Conservation (phyloP, 2,797 vertebrate species). For the Coracias cyanogaster region DNA sequence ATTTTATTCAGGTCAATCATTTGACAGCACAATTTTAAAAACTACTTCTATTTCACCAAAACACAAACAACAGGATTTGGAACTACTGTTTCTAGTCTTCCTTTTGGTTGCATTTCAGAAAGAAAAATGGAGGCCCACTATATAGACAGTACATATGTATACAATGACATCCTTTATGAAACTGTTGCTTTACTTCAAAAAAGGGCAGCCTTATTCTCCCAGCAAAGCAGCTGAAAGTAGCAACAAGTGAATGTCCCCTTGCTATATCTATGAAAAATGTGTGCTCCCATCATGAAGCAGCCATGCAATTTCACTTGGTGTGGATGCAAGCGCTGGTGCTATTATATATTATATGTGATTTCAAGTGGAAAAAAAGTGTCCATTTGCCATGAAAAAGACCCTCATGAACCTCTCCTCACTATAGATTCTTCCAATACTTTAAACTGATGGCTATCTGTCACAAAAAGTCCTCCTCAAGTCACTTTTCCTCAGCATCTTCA, state of each 20-base stretch:
- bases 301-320: neutral
- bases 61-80: neutral
- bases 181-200: slow-evolving; percentile 34
- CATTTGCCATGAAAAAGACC: neutral
- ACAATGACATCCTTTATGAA: slow-evolving; percentile 14
- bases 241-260: neutral
- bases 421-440: slow-evolving; percentile 55
- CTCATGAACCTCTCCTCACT: slow-evolving; percentile 6
- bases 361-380: slow-evolving; percentile 36
- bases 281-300: slow-evolving; percentile 46
- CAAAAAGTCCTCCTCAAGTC: slow-evolving; percentile 61
- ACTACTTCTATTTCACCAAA: neutral
- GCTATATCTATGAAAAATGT: neutral
- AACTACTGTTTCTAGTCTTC: slow-evolving; percentile 3
- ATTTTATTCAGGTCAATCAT: neutral
- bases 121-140: slow-evolving; percentile 19
- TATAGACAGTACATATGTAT: neutral
- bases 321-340: neutral
- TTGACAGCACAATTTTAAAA: neutral
- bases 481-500: slow-evolving; percentile 62
- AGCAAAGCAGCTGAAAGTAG: slow-evolving; percentile 27
- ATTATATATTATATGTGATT: neutral
- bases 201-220: slow-evolving; percentile 30
- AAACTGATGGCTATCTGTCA: slow-evolving; percentile 59
- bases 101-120: slow-evolving; percentile 38